Evolutionary conservation across 2,888 invertebrate genomes (phyloP).

Genomic region (Hydrotaea cyrtoneurina): DNA sequence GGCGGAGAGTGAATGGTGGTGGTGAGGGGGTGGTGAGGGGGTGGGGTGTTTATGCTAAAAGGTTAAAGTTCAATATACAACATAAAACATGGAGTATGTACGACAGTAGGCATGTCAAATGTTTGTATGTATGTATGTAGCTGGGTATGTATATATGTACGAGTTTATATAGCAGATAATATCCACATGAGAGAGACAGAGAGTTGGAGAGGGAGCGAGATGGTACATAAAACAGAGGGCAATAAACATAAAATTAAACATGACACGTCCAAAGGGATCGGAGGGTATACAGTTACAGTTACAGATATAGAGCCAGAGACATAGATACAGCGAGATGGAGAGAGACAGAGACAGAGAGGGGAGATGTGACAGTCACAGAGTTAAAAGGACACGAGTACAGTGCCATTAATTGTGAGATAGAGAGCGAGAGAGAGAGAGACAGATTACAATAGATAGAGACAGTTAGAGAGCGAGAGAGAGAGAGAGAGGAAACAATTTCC

Average conservation of each 20-base stretch:
- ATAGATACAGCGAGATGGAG: neutral
- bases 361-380: too few species aligned
- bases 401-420: too few species aligned
- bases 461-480: neutral
- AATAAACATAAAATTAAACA: neutral
- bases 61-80: too few species aligned
- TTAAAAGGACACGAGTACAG: too few species aligned
- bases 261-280: neutral
- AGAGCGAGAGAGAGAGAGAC: neutral
- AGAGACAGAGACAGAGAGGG: neutral
- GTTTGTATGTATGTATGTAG: conserved; percentile 13
- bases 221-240: neutral
- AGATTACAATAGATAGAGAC: neutral
- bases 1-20: neutral
- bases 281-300: neutral
- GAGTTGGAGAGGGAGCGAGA: neutral
- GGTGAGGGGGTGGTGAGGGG: too few species aligned
- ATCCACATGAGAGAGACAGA: neutral
- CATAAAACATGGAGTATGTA: neutral
- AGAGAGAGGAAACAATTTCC: neutral
- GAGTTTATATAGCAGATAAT: neutral
- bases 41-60: too few species aligned
- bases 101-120: neutral
- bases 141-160: neutral
- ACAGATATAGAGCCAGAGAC: neutral